Evolutionary conservation across 2,113 vertebrate genomes (phyloP), one percentile per base, ranked within the genome.

Genomic region (Cranoglanis bouderius): DNA sequence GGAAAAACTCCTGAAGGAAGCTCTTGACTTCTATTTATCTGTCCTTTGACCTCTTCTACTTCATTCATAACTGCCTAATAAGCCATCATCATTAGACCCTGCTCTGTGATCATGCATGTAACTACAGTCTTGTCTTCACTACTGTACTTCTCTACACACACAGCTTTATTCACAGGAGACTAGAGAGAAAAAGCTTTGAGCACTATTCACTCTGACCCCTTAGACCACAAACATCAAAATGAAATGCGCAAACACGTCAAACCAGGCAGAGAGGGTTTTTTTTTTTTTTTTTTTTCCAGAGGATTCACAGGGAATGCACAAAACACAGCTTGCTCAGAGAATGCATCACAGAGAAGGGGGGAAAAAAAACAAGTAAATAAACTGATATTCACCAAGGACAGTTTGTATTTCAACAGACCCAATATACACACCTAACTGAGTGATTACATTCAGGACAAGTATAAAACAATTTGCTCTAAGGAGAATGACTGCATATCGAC

Each of bases 171-270:
- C 70, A 90, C 84, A 55, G 67, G 70, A 61, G 55, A 63, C 32
- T 26, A 32, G 35, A 18, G 40, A 63, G 61, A 87, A 85, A 51
- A 82, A n/a, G 49, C 78, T 84, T 46, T 21, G 38, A 67, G 84
- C 14, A 65, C 55, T 57, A 86, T 85, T 91, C 80, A 86, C 43
- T 57, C 82, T 59, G 13, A 77, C 29, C 77, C n/a, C 53, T 51
- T 29, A 63, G 1, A 75, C n/a, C 51, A 38, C 26, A 35, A 59
- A 75, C 46, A 85, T 80, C 57, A 80, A 90, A 51, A 49, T 72
- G 82, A 83, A 87, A 85, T 70, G 46, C 80, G 59, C 86, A 82
- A 46, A 51, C 75, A 43, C 21, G 63, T 84, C 40, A 85, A 85
- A 72, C 35, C 46, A 53, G 12, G 49, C 40, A 21, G 32, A 82